A percentile compares a stretch with the other conserved stretches of the same genome.
These are phyloP conservation scores for Habropoda laboriosa DNA, from an alignment of 1,140 invertebrate genomes.

Conservation along the genomic window DNA sequence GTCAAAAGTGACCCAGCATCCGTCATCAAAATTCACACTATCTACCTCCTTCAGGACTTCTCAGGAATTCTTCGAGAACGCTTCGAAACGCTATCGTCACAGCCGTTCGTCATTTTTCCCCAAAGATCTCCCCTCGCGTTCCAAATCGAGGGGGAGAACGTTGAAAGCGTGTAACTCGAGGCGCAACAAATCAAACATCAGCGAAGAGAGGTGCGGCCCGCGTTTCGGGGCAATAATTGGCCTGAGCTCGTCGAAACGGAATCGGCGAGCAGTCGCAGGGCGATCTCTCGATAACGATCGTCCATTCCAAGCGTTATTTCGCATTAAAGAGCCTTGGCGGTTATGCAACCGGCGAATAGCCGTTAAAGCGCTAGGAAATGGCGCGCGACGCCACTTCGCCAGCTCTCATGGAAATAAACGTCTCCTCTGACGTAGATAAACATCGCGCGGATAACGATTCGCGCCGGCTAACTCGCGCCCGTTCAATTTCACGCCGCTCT, in stretches of 20 bases:
- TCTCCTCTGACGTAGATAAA: constrained; percentile 50
- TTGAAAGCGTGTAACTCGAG: constrained; percentile 26
- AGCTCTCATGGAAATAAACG: constrained; percentile 59
- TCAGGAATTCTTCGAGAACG: too few species aligned
- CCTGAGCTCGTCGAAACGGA: constrained; percentile 25
- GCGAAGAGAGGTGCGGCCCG: neutral
- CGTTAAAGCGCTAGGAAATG: constrained; percentile 42
- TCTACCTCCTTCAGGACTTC: too few species aligned
- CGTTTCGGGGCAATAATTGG: constrained; percentile 29
- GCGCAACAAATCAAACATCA: constrained; percentile 32
- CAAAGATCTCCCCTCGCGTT: neutral
- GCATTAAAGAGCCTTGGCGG: neutral
- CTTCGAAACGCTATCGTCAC: neutral
- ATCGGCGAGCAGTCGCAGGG: neutral
- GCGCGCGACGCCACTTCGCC: constrained; percentile 28
- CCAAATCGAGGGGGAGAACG: neutral
- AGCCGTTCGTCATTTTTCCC: constrained; percentile 1
- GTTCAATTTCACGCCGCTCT: constrained; percentile 47
- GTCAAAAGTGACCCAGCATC: too few species aligned
- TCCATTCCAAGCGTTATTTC: constrained; percentile 26
- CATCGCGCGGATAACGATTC: constrained; percentile 59
- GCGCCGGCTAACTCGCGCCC: neutral
- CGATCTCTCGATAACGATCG: constrained; percentile 50
- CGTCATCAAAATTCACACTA: too few species aligned
- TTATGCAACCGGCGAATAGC: constrained; percentile 34